Base-by-base conservation (phyloP, 2,888 invertebrate genomes). In the Molorchus minor region DNA sequence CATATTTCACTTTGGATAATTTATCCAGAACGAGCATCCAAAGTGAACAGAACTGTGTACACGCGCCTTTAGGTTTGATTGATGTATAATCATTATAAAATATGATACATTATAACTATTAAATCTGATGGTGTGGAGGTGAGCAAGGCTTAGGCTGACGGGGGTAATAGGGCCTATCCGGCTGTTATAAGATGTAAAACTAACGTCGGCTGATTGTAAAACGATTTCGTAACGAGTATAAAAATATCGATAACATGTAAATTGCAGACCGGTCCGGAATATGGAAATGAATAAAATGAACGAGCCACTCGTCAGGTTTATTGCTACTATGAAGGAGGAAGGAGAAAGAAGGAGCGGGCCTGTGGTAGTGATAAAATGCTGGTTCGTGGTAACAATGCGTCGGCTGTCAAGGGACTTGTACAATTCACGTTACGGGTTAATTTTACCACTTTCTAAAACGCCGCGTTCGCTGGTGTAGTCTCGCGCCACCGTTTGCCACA, bases 241-340 rank as follows among this genome's bases (percentile, higher is more conserved):
- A 80, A 80, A 80, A 79, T 80, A 80, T 79, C 79, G 79, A 80
- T 79, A 79, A 77, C 79, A 80, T 80, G 80, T 79, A 80, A 80
- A 80, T 80, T 78, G 77, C 74, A 75, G 73, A 77, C 77, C 75
- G 73, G 72, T 69, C 70, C 65, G 74, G 80, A 80, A 80, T 80
- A 79, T 79, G 76, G n/a, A 77, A 80, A 79, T 78, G 80, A 78
- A 79, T 79, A 76, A 78, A 79, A 78, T 77, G 77, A 79, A 76
- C 77, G 77, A 76, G 76, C 74, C 72, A 71, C 73, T 75, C 75
- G 77, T 78, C 76, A 77, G 79, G 75, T 79, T 80, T 79, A 79
- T 79, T 79, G 79, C 77, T 77, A 76, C 69, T 70, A 72, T 72
- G 73, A 75, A 75, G 55, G 53, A 58, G 67, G 71, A 25, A 70